Conservation (phyloP, 2,888 invertebrate genomes). For the Uropetala carovei region DNA sequence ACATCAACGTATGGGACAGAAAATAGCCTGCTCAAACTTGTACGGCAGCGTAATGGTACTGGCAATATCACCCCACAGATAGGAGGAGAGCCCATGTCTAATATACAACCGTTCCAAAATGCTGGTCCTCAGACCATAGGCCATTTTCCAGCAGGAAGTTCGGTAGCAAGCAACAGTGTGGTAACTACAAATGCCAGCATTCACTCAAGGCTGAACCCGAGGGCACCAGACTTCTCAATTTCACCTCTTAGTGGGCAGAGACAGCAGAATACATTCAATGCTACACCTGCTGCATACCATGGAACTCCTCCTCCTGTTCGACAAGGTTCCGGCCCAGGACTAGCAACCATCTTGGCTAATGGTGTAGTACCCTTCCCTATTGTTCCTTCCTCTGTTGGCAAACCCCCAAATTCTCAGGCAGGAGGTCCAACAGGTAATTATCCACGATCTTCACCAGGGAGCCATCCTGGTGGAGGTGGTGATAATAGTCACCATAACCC, state of each 20-base stretch:
- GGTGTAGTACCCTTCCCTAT: conserved; percentile 66
- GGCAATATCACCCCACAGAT: conserved; percentile 16
- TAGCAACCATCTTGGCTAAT: conserved; percentile 33
- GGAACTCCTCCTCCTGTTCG: conserved; percentile 53
- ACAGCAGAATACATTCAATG: conserved; percentile 73
- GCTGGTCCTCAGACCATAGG: conserved; percentile 18
- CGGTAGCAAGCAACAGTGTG: conserved; percentile 22
- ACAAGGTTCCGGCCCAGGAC: conserved; percentile 40
- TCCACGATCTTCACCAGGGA: conserved; percentile 39
- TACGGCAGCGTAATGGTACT: conserved; percentile 4
- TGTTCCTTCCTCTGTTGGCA: conserved; percentile 30
- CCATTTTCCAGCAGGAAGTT: conserved; percentile 38
- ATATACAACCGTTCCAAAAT: conserved; percentile 25
- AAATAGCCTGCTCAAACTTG: conserved; percentile 35
- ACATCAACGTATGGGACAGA: background rate
- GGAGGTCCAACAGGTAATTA: conserved; percentile 48
- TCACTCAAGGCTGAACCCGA: conserved; percentile 80
- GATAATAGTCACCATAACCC: conserved; percentile 67
- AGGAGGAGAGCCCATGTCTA: conserved; percentile 29
- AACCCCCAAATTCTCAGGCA: conserved; percentile 50
- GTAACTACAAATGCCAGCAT: conserved; percentile 57
- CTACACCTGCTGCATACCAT: conserved; percentile 70
- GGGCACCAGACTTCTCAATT: conserved; percentile 87
- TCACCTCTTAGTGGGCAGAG: conserved; percentile 73
- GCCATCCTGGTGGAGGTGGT: conserved; percentile 46